phyloP scores from a whole-genome alignment of 2,113 vertebrate genomes.

The Oriolus oriolus region DNA sequence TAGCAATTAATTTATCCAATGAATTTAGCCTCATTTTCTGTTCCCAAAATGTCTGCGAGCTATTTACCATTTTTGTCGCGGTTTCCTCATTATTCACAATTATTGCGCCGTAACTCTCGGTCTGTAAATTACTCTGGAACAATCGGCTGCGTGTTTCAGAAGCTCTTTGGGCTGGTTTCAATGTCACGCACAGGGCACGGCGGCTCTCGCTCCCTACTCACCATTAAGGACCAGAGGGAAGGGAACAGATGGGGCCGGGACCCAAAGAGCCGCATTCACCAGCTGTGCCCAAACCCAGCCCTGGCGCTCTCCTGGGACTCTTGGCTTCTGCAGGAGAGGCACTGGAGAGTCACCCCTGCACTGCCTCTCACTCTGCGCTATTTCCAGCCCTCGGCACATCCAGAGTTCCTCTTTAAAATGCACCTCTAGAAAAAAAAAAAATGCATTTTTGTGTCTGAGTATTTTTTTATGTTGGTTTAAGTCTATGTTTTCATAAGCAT shows the following conservation, averaged over 20 bases:
- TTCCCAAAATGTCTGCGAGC: slow-evolving; percentile 32
- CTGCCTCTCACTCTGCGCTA: fast-evolving
- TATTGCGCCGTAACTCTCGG: background rate
- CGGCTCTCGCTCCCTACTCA: background rate
- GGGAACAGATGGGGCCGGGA: background rate
- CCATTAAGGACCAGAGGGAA: background rate
- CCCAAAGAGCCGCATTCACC: fast-evolving
- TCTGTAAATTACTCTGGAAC: background rate
- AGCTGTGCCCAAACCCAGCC: fast-evolving
- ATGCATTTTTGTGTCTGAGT: fast-evolving
- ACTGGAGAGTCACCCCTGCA: fast-evolving
- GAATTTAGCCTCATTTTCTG: slow-evolving; percentile 41
- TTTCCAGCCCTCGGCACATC: fast-evolving
- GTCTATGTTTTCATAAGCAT: background rate
- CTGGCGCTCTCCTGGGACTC: fast-evolving
- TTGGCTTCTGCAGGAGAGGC: fast-evolving
- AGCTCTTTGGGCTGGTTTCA: background rate
- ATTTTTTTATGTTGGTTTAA: background rate
- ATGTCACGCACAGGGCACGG: background rate
- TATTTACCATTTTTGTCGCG: background rate
- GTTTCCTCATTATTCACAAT: slow-evolving; percentile 34
- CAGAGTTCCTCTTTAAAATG: background rate
- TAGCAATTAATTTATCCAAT: slow-evolving; percentile 52
- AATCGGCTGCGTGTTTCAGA: background rate
- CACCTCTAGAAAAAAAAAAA: background rate